These are phyloP conservation scores for Acanthosepion pharaonis DNA, from an alignment of 2,888 invertebrate genomes.

Conservation along the genomic window DNA sequence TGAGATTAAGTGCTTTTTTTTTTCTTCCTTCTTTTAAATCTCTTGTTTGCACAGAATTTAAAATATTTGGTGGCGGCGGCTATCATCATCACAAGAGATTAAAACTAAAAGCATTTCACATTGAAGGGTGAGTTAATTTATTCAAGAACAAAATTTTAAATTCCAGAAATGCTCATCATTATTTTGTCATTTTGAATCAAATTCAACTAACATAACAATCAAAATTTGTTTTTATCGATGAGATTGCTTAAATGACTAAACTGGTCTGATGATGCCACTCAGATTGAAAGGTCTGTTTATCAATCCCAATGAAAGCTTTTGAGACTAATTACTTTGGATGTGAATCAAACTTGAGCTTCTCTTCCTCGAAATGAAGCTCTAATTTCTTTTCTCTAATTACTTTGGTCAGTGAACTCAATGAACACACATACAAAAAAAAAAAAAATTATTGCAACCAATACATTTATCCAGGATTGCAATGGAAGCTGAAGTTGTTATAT, in stretches of 20 bases:
- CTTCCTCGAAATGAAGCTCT: background rate
- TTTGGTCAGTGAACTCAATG: background rate
- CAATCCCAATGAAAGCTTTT: background rate
- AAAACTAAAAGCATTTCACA: background rate
- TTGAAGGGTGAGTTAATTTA: background rate
- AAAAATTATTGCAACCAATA: background rate
- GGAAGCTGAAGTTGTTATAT: background rate
- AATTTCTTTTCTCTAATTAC: constrained; percentile 18
- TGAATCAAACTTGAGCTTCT: background rate
- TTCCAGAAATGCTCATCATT: background rate
- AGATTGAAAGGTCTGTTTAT: background rate
- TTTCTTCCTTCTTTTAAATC: background rate
- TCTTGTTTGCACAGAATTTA: constrained; percentile 13
- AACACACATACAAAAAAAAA: background rate
- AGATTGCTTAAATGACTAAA: background rate
- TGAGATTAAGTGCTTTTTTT: background rate
- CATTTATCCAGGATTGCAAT: background rate
- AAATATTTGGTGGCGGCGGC: background rate
- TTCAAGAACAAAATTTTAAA: background rate
- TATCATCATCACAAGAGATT: background rate
- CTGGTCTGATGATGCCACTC: background rate
- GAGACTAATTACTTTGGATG: background rate
- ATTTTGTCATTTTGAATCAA: constrained; percentile 4
- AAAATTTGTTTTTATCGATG: background rate
- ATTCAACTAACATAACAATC: background rate